Percentiles rank a stretch among this genome's conserved stretches.
Conservation (phyloP, 2,888 invertebrate species). For the Spodoptera picta region DNA sequence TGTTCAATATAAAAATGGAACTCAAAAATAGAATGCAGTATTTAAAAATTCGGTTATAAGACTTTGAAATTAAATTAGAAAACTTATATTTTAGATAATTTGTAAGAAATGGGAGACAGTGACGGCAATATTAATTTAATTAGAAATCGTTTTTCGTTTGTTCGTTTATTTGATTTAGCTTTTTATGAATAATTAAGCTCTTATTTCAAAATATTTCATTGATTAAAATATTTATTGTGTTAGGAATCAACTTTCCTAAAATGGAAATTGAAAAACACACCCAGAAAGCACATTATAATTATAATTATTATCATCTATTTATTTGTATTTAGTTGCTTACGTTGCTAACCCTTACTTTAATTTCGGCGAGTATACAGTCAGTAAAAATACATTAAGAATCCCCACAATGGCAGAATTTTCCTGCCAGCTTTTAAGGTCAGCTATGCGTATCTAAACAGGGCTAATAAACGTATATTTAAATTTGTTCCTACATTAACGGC, state of each 20-base stretch:
- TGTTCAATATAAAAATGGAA: conserved; percentile 23
- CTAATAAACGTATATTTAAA: conserved; percentile 52
- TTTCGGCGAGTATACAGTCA: conserved; percentile 30
- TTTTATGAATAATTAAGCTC: too few relatives aligned
- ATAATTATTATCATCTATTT: too few relatives aligned
- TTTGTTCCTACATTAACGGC: conserved; percentile 41
- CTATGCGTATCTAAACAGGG: conserved; percentile 43
- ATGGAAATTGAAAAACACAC: too few relatives aligned
- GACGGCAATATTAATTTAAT: not conserved
- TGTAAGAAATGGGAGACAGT: too few relatives aligned
- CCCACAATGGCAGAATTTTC: conserved; percentile 39
- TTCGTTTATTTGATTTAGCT: conserved; percentile 6
- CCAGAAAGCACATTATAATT: too few relatives aligned
- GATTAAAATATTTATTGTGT: too few relatives aligned
- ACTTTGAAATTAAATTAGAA: too few relatives aligned
- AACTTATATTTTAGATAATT: too few relatives aligned
- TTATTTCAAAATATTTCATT: too few relatives aligned
- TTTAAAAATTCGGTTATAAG: too few relatives aligned
- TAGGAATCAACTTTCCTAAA: too few relatives aligned
- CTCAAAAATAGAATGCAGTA: not conserved
- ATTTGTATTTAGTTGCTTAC: not conserved
- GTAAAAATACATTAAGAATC: conserved; percentile 51
- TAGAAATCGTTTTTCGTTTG: conserved; percentile 1
- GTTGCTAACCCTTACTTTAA: conserved; percentile 43
- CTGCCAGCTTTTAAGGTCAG: conserved; percentile 46